phyloP scores from a whole-genome alignment of 2,797 vertebrate genomes.

The Micromesistius poutassou region DNA sequence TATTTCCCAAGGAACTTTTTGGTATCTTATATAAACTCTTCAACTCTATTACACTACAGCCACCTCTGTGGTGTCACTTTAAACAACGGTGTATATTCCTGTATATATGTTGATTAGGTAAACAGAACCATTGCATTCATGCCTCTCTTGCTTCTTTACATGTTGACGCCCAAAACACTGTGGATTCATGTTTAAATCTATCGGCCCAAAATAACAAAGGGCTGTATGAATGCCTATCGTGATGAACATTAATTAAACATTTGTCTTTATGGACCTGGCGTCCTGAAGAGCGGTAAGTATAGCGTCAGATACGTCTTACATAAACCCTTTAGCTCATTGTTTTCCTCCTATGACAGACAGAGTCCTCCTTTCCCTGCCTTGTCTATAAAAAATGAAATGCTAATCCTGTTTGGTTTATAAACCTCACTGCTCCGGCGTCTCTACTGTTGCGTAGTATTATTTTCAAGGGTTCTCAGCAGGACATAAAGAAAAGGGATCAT shows the following conservation, averaged over 20 bases:
- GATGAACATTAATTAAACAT: not conserved
- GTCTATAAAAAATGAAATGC: conserved; percentile 58
- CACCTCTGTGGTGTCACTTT: not conserved
- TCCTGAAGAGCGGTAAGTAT: conserved; percentile 25
- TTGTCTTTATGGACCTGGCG: not conserved
- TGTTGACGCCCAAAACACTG: not conserved
- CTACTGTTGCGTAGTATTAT: conserved; percentile 66
- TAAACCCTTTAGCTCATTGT: conserved; percentile 36
- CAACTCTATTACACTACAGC: not conserved
- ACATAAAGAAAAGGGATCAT: conserved; percentile 66
- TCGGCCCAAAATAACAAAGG: not conserved
- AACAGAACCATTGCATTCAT: too few species aligned
- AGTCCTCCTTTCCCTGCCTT: conserved; percentile 46
- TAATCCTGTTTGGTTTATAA: conserved; percentile 71
- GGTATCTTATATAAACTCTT: not conserved
- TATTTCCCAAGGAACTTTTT: not conserved
- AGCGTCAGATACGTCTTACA: conserved; percentile 40
- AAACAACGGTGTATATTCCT: too few species aligned
- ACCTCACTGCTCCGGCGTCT: conserved; percentile 62
- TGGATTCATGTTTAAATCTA: not conserved
- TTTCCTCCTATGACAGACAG: conserved; percentile 30
- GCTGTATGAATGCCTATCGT: not conserved
- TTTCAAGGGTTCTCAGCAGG: conserved; percentile 73
- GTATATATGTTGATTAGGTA: too few species aligned
- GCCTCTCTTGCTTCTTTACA: too few species aligned